These are phyloP conservation scores for Amphipyra tragopoginis DNA, from an alignment of 2,888 invertebrate species.

Conservation along the genomic window DNA sequence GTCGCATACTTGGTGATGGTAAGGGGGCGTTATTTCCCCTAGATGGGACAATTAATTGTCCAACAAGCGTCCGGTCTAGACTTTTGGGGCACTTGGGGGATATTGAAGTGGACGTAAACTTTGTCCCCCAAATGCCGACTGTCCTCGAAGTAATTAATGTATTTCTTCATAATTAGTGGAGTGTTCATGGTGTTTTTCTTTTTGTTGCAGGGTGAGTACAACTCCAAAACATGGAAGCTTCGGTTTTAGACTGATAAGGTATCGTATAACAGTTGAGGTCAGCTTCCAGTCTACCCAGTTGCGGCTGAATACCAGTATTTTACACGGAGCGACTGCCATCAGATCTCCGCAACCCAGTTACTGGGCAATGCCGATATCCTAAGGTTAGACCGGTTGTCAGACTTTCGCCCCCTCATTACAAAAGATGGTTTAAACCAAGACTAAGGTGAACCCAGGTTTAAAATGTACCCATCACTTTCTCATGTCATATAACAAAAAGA, in stretches of 20 bases:
- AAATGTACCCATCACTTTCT: too few species aligned
- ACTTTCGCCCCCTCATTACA: too few species aligned
- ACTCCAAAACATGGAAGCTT: not conserved
- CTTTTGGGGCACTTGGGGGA: conserved; percentile 63
- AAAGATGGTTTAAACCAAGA: too few species aligned
- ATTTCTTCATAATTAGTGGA: conserved; percentile 15
- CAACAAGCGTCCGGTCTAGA: conserved; percentile 77
- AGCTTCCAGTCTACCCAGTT: too few species aligned
- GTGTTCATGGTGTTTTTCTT: conserved; percentile 32
- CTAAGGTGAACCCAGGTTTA: too few species aligned
- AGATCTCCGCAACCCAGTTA: too few species aligned
- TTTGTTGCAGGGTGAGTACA: conserved; percentile 58
- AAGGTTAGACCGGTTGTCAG: too few species aligned
- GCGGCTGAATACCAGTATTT: too few species aligned
- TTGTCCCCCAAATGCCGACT: conserved; percentile 19
- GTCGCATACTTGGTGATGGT: conserved; percentile 27
- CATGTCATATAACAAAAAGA: too few species aligned
- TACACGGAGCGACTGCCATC: too few species aligned
- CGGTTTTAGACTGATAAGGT: conserved; percentile 8
- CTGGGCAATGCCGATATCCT: too few species aligned
- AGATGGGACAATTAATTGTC: conserved; percentile 72
- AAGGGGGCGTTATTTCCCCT: conserved; percentile 38
- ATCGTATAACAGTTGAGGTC: conserved; percentile 4
- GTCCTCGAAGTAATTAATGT: too few species aligned
- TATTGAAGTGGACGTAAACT: conserved; percentile 49